These are phyloP conservation scores for Myiagra hebetior DNA, from an alignment of 2,113 vertebrate species.

Conservation along the genomic window DNA sequence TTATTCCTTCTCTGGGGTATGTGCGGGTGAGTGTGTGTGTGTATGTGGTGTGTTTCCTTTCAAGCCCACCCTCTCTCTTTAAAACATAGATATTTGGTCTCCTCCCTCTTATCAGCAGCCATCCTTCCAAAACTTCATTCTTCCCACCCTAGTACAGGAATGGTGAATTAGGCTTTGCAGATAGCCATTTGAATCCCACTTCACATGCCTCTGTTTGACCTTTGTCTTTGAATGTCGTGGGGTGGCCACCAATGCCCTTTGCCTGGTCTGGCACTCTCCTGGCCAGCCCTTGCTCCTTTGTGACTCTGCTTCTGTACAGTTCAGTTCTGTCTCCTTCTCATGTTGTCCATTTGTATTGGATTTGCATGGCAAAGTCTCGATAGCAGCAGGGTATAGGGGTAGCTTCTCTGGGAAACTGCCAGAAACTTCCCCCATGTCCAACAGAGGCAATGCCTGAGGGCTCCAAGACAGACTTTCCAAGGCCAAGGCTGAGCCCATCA, in stretches of 20 bases:
- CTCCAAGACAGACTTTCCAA: background rate
- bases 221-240: background rate
- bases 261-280: background rate
- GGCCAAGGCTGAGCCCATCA: background rate
- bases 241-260: background rate
- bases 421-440: background rate
- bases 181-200: background rate
- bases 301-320: background rate
- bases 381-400: accelerated
- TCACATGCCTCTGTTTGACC: background rate
- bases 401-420: background rate
- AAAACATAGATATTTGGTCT: background rate
- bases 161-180: background rate
- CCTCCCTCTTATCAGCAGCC: background rate
- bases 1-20: background rate
- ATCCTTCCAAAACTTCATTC: background rate
- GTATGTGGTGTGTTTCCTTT: background rate
- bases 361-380: background rate
- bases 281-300: background rate
- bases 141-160: background rate
- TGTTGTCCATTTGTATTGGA: background rate
- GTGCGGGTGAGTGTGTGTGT: background rate
- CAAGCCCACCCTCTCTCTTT: background rate
- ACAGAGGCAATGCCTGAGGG: background rate
- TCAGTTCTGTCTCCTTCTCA: background rate